Evolutionary conservation across 2,113 vertebrate genomes (phyloP), one percentile per base, ranked within the genome.

Genomic region (Camarhynchus parvulus): DNA sequence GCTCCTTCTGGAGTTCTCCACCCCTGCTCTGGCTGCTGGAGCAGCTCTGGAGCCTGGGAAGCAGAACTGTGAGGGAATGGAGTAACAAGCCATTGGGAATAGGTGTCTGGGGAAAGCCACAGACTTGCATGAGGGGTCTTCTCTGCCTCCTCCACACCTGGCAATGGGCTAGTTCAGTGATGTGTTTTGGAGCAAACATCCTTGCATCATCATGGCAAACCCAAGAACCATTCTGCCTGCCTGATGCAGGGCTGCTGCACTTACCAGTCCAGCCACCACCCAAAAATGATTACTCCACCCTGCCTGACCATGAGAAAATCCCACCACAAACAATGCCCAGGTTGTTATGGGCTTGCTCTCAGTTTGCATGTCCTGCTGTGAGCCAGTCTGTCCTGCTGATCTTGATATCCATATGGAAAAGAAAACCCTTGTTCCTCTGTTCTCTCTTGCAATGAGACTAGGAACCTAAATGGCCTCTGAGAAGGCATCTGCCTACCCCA

Each of bases 51-150:
- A 22, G 47, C 35, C 46, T 47, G 24, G 46, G 50, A 79, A 66
- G 39, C 28, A 79, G 50, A 55, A 70, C 15, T 46, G 42, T 50
- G 39, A 69, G 58, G 50, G 75, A 85, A 76, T 1, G 14, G 30
- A 74, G 15, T 53, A 73, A 42, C 16, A 62, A 76, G 63, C 49
- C 58, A 10, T 27, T 41, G 21, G 70, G 63, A 87, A 53, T 39
- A 69, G 58, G 69, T 66, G n/a, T 30, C 39, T 49, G 30, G 52
- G 70, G 33, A 75, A 91, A 86, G 47, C 27, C 53, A 37, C 28
- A 69, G 58, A 52, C 37, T 16, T 1, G 3, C 0, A 2, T 10
- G 20, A 80, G 28, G 13, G 41, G n/a, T 76, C n/a, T 79, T 61
- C 74, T 68, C 52, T 10, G 13, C 16, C 41, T 64, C 22, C 20